phyloP scores from a whole-genome alignment of 2,113 vertebrate genomes.

The Calyptomena viridis region DNA sequence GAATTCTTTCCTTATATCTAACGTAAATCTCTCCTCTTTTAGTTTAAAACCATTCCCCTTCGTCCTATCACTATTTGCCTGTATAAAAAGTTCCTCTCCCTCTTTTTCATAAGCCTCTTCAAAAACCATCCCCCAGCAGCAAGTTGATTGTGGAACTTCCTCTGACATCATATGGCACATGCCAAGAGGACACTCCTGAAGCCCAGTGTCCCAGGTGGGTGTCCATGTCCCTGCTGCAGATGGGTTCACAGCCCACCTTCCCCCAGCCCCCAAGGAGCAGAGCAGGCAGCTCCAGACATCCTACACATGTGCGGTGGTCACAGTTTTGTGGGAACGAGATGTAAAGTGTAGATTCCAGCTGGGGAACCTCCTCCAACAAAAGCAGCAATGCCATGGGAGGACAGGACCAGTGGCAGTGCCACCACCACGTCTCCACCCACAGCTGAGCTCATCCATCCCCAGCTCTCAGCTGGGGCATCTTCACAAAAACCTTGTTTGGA shows the following conservation, averaged over 20 bases:
- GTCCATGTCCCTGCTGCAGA: neutral
- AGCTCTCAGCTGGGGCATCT: neutral
- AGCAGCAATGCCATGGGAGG: fast-evolving
- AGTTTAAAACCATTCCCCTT: neutral
- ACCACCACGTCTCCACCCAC: neutral
- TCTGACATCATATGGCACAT: fast-evolving
- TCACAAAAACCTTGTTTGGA: neutral
- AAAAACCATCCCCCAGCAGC: no score
- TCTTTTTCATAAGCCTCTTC: neutral
- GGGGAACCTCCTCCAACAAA: neutral
- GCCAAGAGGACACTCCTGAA: neutral
- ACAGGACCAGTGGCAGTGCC: neutral
- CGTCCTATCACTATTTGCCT: neutral
- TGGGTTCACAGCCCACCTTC: neutral
- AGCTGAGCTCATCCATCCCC: neutral
- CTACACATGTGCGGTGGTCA: neutral
- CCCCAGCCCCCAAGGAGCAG: neutral
- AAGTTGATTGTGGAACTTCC: neutral
- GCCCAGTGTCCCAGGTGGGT: neutral
- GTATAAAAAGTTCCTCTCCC: fast-evolving
- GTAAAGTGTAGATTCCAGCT: neutral
- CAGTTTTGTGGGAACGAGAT: neutral
- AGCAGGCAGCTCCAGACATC: neutral
- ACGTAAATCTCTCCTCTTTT: neutral
- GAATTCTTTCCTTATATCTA: no score